Evolutionary conservation across 2,888 invertebrate species (phyloP).

Genomic region (Nephrotoma flavescens): DNA sequence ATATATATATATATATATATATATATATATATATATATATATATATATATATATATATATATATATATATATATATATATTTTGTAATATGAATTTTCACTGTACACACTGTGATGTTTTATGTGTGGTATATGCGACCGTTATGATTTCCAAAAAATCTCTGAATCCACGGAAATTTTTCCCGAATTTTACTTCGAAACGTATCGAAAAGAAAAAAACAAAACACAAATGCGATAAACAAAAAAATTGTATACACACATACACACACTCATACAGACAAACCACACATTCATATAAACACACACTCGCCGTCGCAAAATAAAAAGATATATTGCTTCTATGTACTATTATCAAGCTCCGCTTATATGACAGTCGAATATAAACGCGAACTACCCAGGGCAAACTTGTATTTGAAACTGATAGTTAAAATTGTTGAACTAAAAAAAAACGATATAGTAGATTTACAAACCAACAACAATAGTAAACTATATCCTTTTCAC

Average conservation of each 20-base stretch:
- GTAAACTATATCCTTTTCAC: neutral
- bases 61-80: neutral
- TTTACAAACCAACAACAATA: neutral
- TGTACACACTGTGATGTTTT: neutral
- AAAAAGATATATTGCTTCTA: neutral
- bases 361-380: neutral
- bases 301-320: neutral
- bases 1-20: neutral
- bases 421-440: neutral
- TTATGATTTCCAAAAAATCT: neutral
- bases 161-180: neutral
- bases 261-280: neutral
- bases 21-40: conserved; percentile 3
- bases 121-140: neutral
- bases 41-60: neutral
- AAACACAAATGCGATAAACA: neutral
- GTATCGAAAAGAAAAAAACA: neutral
- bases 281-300: neutral
- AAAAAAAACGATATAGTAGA: neutral
- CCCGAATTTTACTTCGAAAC: neutral
- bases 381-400: neutral
- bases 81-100: neutral
- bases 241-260: too few species aligned
- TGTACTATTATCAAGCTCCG: neutral
- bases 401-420: neutral